These are phyloP conservation scores for Potamilus streckersoni DNA, from an alignment of 1,140 invertebrate genomes.

Conservation along the genomic window DNA sequence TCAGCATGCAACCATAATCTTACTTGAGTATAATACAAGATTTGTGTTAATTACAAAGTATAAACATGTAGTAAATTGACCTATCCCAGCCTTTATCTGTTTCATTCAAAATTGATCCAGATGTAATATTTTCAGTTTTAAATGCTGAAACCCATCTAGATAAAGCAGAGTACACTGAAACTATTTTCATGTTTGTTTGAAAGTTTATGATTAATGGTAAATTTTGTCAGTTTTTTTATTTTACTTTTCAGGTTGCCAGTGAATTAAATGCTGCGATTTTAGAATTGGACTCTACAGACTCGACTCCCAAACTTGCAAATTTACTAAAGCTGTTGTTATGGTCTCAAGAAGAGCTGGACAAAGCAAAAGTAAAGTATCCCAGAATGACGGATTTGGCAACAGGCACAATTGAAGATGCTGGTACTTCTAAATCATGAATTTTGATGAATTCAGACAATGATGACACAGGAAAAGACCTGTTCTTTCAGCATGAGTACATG, in stretches of 20 bases:
- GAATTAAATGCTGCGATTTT: conserved; percentile 97
- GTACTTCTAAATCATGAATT: conserved; percentile 17
- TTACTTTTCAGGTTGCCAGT: conserved; percentile 85
- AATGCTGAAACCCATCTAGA: too few relatives aligned
- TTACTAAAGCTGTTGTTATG: conserved; percentile 93
- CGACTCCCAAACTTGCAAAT: conserved; percentile 87
- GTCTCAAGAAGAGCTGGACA: conserved; percentile 95
- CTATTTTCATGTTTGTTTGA: too few relatives aligned
- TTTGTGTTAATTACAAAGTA: too few relatives aligned
- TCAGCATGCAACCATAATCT: too few relatives aligned
- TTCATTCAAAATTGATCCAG: too few relatives aligned
- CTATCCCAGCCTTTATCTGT: too few relatives aligned
- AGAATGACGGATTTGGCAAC: conserved; percentile 80
- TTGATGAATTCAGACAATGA: neutral
- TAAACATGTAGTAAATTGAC: too few relatives aligned
- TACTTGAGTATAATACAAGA: too few relatives aligned
- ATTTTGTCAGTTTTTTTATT: conserved; percentile 10
- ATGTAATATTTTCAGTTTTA: too few relatives aligned
- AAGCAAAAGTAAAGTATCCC: conserved; percentile 90
- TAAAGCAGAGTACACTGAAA: too few relatives aligned
- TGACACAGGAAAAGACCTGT: neutral
- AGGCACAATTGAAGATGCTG: conserved; percentile 28
- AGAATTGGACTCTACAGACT: conserved; percentile 88
- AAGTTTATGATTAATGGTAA: too few relatives aligned
- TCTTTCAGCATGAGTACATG: neutral